phyloP scores from a whole-genome alignment of 2,797 vertebrate genomes.

The Moxostoma hubbsi region DNA sequence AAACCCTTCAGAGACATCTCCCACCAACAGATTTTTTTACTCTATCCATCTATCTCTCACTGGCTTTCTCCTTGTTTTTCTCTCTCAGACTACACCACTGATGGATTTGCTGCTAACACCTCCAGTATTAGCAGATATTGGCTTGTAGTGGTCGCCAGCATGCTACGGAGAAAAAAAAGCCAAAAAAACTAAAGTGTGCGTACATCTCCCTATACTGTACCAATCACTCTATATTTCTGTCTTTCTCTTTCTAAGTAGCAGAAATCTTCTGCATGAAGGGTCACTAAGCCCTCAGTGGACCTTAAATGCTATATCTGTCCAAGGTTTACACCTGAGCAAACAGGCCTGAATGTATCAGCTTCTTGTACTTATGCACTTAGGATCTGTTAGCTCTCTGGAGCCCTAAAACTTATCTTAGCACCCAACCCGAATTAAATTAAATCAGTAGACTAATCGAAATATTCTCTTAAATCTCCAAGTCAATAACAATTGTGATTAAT shows the following conservation, averaged over 20 bases:
- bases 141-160: conserved; percentile 48
- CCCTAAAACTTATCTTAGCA: neutral
- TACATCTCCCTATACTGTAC: neutral
- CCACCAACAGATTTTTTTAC: neutral
- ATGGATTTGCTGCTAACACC: conserved; percentile 58
- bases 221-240: neutral
- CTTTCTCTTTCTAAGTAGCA: conserved; percentile 1
- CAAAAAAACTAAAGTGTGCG: conserved; percentile 42
- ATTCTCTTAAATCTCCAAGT: conserved; percentile 15
- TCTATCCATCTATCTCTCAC: neutral
- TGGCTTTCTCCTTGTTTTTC: conserved; percentile 52
- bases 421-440: conserved; percentile 11
- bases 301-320: conserved; percentile 18
- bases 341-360: conserved; percentile 5
- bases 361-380: neutral
- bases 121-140: conserved; percentile 62
- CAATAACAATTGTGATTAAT: conserved; percentile 3
- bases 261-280: conserved; percentile 32
- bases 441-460: conserved; percentile 4
- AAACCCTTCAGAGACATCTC: conserved; percentile 30
- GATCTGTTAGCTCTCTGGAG: neutral
- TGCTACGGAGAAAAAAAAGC: conserved; percentile 26
- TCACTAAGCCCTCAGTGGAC: conserved; percentile 3
- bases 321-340: neutral
- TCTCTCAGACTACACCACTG: conserved; percentile 42